These are phyloP conservation scores for Meiosimyza decipiens DNA, from an alignment of 2,888 invertebrate genomes.

Conservation along the genomic window DNA sequence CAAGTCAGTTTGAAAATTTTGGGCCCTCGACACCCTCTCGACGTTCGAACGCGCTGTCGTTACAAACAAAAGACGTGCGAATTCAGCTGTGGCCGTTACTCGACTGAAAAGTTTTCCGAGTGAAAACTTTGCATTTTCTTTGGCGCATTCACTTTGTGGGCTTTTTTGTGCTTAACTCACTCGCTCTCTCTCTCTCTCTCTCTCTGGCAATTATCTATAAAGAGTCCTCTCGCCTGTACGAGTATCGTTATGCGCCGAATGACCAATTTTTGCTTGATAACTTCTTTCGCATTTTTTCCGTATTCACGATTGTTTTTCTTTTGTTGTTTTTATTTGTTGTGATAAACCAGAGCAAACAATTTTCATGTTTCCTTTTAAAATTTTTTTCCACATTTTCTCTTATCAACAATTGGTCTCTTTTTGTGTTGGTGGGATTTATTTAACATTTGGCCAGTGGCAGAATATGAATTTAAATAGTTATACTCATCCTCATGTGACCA, in stretches of 20 bases:
- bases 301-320: conserved; percentile 6
- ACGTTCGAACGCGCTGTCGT: conserved; percentile 43
- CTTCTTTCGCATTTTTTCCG: conserved; percentile 10
- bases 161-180: conserved; percentile 41
- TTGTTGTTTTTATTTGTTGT: conserved; percentile 33
- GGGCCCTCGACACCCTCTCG: conserved; percentile 42
- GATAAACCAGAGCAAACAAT: conserved; percentile 42
- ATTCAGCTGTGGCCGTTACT: conserved; percentile 63
- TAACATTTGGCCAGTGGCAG: conserved; percentile 35
- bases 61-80: conserved; percentile 54
- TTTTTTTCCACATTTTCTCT: conserved; percentile 40
- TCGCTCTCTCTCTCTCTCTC: conserved; percentile 36
- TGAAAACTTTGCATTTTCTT: conserved; percentile 38
- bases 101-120: conserved; percentile 61
- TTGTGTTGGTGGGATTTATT: conserved; percentile 41
- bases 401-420: conserved; percentile 27
- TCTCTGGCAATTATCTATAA: neutral
- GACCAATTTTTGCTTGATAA: conserved; percentile 28
- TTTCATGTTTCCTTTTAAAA: conserved; percentile 35
- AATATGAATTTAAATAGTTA: too few relatives aligned
- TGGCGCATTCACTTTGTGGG: neutral
- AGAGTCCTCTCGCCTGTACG: neutral
- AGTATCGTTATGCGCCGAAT: conserved; percentile 31
- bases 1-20: conserved; percentile 40
- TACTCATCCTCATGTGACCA: too few relatives aligned